Evolutionary conservation across 2,888 invertebrate species (phyloP), one percentile per base, ranked within the genome.

Genomic region (Heliconius ismenius): DNA sequence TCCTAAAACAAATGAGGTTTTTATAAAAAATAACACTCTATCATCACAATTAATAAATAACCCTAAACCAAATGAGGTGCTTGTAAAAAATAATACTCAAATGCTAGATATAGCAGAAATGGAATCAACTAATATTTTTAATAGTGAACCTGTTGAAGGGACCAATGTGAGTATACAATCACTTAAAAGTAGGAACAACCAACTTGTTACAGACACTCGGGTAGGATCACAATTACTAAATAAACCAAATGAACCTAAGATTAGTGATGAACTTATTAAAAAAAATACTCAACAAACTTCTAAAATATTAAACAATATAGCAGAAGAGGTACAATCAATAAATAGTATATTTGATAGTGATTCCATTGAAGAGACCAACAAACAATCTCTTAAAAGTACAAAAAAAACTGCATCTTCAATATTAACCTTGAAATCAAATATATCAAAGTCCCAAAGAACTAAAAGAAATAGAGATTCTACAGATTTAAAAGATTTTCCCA

Each of bases 291-390:
- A 49, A 21, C 49, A 21, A 18, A 49, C 7, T 49, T 49, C 49
- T 18, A 49, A 49, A 49, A 18, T 49, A 18, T 18, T 49, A 62
- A 28, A 74, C 54, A 76, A 81, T 39, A 76, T 80, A 67, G 67
- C 74, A 13, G 83, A 86, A 77, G 84, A 85, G 69, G 73, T 86
- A 58, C 87, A 88, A 76, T 83, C 83, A 54, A 76, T 88, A 24
- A 86, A 90, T 84, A 90, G 92, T 81, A 88, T 93, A 79, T 92
- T 92, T 83, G 89, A 89, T 43, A 90, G 87, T 86, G 90, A 88
- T 75, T 89, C 89, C 75, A 83, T 89, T 13, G 88, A 89, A 81
- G 89, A 89, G 81, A 81, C 80, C 24, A 83, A 86, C 84, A 84
- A 92, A 26, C 83, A 89, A 43, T 54, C 82, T 24, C 80, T 92